Conservation (phyloP, 2,888 invertebrate species). For the Acanthosoma haemorrhoidale region DNA sequence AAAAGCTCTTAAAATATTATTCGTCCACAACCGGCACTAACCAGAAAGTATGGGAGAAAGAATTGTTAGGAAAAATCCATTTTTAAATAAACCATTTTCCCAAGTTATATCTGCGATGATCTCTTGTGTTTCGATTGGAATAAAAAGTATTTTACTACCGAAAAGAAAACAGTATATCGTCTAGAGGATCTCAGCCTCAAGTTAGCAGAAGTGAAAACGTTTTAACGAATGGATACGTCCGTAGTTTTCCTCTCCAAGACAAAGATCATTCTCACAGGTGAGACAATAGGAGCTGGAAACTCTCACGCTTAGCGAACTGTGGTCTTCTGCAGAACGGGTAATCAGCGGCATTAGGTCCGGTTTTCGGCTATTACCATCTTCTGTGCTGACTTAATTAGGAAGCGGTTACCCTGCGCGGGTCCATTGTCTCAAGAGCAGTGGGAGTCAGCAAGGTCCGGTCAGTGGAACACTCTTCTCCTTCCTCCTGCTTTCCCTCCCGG, state of each 20-base stretch:
- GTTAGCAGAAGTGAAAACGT: background rate
- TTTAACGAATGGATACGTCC: background rate
- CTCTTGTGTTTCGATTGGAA: too few species aligned
- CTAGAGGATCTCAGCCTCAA: too few species aligned
- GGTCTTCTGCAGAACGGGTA: background rate
- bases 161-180: too few species aligned
- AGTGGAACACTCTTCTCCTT: background rate
- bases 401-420: background rate
- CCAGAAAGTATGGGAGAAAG: too few species aligned
- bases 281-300: background rate
- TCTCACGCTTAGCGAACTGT: background rate
- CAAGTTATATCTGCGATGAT: too few species aligned
- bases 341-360: background rate
- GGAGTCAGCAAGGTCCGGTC: background rate
- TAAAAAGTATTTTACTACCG: too few species aligned
- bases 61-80: too few species aligned
- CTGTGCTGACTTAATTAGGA: slow-evolving; percentile 1
- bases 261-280: background rate
- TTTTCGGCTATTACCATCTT: background rate
- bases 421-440: background rate
- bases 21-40: too few species aligned
- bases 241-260: background rate
- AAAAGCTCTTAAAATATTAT: too few species aligned
- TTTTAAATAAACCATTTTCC: too few species aligned
- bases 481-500: background rate